Evolutionary conservation across 2,797 vertebrate genomes (phyloP), one percentile per base, ranked within the genome.

Genomic region (Varecia variegata): DNA sequence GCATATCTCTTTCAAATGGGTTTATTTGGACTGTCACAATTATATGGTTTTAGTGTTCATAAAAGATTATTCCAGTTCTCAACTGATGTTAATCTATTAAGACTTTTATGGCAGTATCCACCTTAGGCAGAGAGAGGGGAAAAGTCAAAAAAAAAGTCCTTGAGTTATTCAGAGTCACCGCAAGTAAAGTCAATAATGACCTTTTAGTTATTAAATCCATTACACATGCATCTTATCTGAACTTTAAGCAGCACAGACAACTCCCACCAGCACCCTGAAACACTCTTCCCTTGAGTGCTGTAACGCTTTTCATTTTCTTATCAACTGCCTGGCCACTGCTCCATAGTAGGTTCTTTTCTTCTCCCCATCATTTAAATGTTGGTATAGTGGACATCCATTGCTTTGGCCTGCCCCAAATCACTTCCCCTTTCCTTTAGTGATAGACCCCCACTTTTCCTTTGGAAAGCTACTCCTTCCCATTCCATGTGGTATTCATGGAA

Each of bases 71-170:
- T 91, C 50, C 11, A 85, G 17, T 91, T 95, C 45, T 92, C 30
- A 83, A 50, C 40, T 90, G 74, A 43, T 82, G 10, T 47, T 95
- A 27, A 76, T 58, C 38, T 81, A 5, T 40, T 88, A 95, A 97
- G 30, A 60, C 9, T 40, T 89, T 20, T 92, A 32, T 58, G 68
- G 4, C 21, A 77, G n/a, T 81, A n/a, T 76, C 89, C 32, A 94
- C 15, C 23, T 32, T 80, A 95, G 70, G 13, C 47, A 92, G 50
- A 76, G 11, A 92, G 21, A 81, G 13, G 21, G 27, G 15, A 20
- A 67, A 60, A 85, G 32, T 76, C 83, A 0, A 13, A 81, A 0
- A 14, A 60, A 56, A 38, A 23, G n/a, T 35, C 81, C 40, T 80
- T 82, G 27, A 35, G 15, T 83, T 91, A 32, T 21, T 93, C 45